Evolutionary conservation across 1,140 invertebrate genomes (phyloP).

Genomic region (Psix sp.): DNA sequence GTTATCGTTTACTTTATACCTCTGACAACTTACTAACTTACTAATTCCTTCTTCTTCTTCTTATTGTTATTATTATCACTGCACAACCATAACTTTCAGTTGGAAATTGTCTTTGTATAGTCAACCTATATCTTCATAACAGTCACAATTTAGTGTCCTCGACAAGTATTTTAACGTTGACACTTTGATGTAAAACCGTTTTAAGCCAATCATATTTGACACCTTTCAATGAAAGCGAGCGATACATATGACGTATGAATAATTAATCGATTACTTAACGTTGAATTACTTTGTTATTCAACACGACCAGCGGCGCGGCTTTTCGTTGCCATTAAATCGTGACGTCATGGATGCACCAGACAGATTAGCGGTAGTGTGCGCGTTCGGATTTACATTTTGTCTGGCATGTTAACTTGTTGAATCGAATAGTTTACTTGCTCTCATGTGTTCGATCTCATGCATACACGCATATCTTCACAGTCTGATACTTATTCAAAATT

Average conservation of each 20-base stretch:
- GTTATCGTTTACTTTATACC: too few species aligned
- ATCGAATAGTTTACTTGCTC: constrained; percentile 59
- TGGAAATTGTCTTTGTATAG: constrained; percentile 14
- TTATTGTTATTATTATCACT: constrained; percentile 12
- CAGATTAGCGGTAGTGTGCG: constrained; percentile 69
- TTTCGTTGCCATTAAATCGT: constrained; percentile 61
- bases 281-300: constrained; percentile 5
- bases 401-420: constrained; percentile 63
- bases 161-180: not conserved
- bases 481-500: constrained; percentile 28
- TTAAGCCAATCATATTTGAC: too few species aligned
- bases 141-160: too few species aligned
- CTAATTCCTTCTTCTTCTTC: too few species aligned
- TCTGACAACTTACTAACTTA: too few species aligned
- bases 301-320: constrained; percentile 3
- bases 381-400: constrained; percentile 74
- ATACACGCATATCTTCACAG: constrained; percentile 8
- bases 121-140: too few species aligned
- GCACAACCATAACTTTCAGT: constrained; percentile 12
- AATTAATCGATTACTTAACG: constrained; percentile 8
- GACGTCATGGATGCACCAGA: constrained; percentile 73
- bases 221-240: too few species aligned
- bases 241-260: not conserved
- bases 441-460: constrained; percentile 53
- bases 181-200: too few species aligned